These are phyloP conservation scores for Dicrostonyx torquatus DNA, from an alignment of 2,797 vertebrate genomes.

Conservation along the genomic window DNA sequence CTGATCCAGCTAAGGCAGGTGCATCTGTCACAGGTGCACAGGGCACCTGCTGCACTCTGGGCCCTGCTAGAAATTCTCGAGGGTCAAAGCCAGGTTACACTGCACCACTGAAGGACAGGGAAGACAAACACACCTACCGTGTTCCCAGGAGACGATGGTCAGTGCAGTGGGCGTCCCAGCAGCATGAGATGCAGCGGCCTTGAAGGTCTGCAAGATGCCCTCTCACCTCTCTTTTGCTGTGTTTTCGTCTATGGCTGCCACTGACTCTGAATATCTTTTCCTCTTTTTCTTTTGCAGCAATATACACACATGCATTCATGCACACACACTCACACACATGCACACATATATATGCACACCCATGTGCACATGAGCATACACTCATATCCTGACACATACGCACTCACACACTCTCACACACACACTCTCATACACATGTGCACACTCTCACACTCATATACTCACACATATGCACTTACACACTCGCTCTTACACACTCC, in stretches of 20 bases:
- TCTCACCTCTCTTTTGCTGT: background rate
- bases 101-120: no score
- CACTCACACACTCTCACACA: background rate
- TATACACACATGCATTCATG: background rate
- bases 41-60: fast-evolving
- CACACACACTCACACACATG: background rate
- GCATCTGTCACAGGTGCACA: background rate
- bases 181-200: fast-evolving
- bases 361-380: background rate
- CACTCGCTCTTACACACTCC: background rate
- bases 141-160: fast-evolving
- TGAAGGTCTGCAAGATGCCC: background rate
- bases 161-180: background rate
- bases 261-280: background rate
- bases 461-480: background rate
- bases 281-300: background rate
- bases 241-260: background rate
- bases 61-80: fast-evolving
- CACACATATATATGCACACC: background rate
- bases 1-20: background rate
- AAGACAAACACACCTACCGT: background rate
- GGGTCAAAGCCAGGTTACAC: background rate
- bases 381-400: background rate
- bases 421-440: background rate
- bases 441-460: background rate